phyloP scores from a whole-genome alignment of 1,140 invertebrate genomes.

The Magallana angulata region DNA sequence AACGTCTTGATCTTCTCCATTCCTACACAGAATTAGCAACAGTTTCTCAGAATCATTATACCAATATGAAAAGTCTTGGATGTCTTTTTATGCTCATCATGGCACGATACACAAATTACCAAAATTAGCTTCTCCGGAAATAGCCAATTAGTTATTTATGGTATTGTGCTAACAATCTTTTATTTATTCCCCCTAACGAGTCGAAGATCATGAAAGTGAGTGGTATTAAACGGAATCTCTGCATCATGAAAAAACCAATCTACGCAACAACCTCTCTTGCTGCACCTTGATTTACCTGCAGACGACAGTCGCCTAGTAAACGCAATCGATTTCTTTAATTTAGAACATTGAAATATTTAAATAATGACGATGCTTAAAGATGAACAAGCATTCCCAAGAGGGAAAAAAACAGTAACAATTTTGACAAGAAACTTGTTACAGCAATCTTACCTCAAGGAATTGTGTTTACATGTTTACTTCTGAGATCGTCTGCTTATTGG shows the following conservation, averaged over 20 bases:
- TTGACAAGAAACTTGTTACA: background rate
- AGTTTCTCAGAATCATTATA: no score
- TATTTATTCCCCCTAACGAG: no score
- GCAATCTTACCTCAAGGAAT: background rate
- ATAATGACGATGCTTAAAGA: background rate
- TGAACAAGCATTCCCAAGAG: background rate
- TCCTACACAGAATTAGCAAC: background rate
- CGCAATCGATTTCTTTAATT: constrained; percentile 10
- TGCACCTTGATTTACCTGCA: constrained; percentile 24
- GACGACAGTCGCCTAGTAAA: constrained; percentile 1
- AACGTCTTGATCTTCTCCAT: constrained; percentile 11
- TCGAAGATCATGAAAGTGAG: no score
- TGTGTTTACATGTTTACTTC: background rate
- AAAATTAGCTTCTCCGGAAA: no score
- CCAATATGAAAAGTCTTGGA: no score
- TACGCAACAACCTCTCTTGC: background rate
- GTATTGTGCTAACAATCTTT: no score
- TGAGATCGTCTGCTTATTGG: background rate
- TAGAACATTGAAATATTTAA: background rate
- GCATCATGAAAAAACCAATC: no score
- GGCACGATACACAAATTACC: no score
- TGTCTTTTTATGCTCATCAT: no score
- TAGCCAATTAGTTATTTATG: no score
- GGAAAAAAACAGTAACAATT: background rate
- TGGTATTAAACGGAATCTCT: no score